Base-by-base conservation (phyloP, 1,140 invertebrate genomes). In the Acromyrmex echinatior region DNA sequence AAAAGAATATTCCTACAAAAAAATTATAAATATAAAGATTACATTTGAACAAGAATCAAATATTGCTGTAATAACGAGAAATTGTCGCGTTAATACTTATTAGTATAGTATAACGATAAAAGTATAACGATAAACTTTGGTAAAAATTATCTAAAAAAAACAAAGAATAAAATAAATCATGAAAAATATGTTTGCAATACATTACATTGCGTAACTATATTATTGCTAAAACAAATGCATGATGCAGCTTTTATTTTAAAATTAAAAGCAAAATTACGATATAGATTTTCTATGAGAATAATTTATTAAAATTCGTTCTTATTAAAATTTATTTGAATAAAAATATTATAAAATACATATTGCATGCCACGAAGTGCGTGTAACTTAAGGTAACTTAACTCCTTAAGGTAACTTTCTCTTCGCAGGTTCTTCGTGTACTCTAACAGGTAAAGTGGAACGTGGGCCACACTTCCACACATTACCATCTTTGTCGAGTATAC, bases 391-490 rank as follows among this genome's bases (percentile, higher is more conserved):
- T 45, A 95, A 60, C 87, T 95, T 95, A 35, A 35, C 6, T 51
- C 66, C n/a, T 91, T 87, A 93, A 31, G 93, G 88, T 45, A 95
- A 60, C 88, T 95, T 95, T 66, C 92, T 92, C 82, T 94, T 95
- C 14, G 91, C 77, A 35, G 95, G 93, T 92, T 98, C 97, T 91
- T 98, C 97, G 80, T 97, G 97, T 2, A 97, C 97, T 93, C 97
- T 97, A 5, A 98, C 97, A 84, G 96, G 96, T 12, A 98, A 93
- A 1, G 96, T 96, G 4, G 96, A 96, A 86, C 96, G 96, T 9
- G 97, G 97, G 18, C 97, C 97, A 14, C 97, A 98, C 88, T 97
- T 97, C 98, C 98, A 98, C 16, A 97, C 95, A 86, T 96, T 96
- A 10, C 97, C 97, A 88, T 96, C 96, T 88, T 97, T 96, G 93